Evolutionary conservation across 2,113 vertebrate genomes (phyloP).

Genomic region (Sula dactylatra): DNA sequence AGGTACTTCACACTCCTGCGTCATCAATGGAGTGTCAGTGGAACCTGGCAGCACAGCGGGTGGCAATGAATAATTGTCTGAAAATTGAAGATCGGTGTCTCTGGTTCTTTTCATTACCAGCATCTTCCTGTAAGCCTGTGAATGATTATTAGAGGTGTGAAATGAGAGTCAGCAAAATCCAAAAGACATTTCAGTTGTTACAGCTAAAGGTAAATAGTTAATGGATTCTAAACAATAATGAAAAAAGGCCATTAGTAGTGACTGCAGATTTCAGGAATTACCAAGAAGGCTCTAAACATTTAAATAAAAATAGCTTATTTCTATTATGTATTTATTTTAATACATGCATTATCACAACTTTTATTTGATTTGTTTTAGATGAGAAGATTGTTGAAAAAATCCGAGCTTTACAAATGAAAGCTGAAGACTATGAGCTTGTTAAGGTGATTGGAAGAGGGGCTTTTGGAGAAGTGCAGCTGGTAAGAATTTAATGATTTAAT

Average conservation of each 20-base stretch:
- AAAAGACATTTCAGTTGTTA: not conserved
- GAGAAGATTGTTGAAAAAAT: constrained; percentile 89
- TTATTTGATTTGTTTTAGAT: constrained; percentile 77
- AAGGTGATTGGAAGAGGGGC: constrained; percentile 98
- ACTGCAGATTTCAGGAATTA: not conserved
- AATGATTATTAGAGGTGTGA: not conserved
- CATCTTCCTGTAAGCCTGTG: not conserved
- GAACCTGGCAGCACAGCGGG: not conserved
- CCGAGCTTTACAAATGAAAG: constrained; percentile 93
- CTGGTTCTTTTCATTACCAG: not conserved
- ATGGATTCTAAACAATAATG: not conserved
- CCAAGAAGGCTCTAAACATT: not conserved
- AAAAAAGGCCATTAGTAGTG: not conserved
- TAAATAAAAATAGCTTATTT: not conserved
- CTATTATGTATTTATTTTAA: not conserved
- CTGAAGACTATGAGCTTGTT: constrained; percentile 97
- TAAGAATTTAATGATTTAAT: constrained; percentile 71
- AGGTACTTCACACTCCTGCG: not conserved
- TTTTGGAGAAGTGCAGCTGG: constrained; percentile 98
- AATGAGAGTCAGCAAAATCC: not conserved
- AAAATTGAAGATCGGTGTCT: not conserved
- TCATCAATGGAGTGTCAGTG: not conserved
- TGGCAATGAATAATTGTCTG: not conserved
- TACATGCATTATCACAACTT: not conserved
- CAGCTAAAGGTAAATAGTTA: not conserved